Evolutionary conservation across 2,888 invertebrate genomes (phyloP).

Genomic region (Lomographa bimaculata): DNA sequence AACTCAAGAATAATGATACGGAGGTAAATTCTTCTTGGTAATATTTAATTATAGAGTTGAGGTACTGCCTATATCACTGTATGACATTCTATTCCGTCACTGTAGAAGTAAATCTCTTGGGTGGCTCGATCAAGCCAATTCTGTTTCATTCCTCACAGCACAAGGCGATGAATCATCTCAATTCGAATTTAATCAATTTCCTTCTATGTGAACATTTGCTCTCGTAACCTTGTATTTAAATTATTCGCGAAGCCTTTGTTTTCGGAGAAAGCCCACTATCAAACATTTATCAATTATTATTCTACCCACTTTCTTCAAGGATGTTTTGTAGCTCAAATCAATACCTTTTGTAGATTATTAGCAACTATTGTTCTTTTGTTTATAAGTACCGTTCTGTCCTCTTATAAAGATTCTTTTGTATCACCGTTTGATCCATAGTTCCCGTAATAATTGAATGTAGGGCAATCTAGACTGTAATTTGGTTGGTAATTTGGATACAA

Average conservation of each 20-base stretch:
- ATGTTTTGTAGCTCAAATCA: constrained; percentile 28
- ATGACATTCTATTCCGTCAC: too few relatives aligned
- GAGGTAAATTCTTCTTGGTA: too few relatives aligned
- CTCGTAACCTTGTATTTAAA: constrained; percentile 57
- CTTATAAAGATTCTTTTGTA: constrained; percentile 27
- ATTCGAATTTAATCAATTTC: constrained; percentile 44
- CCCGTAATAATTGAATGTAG: constrained; percentile 31
- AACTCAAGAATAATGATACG: too few relatives aligned
- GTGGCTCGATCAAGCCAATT: constrained; percentile 29
- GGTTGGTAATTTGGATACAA: constrained; percentile 27
- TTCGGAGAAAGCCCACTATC: constrained; percentile 12
- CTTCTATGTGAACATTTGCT: constrained; percentile 40
- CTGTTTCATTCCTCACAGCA: constrained; percentile 37
- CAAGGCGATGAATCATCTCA: constrained; percentile 51
- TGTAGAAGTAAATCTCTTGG: constrained; percentile 13
- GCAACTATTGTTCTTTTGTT: constrained; percentile 53
- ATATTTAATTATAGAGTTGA: too few relatives aligned
- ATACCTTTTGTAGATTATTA: constrained; percentile 45
- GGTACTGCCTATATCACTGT: too few relatives aligned
- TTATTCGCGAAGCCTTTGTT: constrained; percentile 16
- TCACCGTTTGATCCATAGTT: constrained; percentile 16
- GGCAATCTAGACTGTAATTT: constrained; percentile 30
- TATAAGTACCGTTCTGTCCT: constrained; percentile 48
- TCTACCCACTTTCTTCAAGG: constrained; percentile 15
- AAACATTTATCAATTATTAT: constrained; percentile 17